A percentile compares a stretch with the other conserved stretches of the same genome.
These are phyloP conservation scores for Dicyrtomina minuta DNA, from an alignment of 2,888 invertebrate species.

Conservation along the genomic window DNA sequence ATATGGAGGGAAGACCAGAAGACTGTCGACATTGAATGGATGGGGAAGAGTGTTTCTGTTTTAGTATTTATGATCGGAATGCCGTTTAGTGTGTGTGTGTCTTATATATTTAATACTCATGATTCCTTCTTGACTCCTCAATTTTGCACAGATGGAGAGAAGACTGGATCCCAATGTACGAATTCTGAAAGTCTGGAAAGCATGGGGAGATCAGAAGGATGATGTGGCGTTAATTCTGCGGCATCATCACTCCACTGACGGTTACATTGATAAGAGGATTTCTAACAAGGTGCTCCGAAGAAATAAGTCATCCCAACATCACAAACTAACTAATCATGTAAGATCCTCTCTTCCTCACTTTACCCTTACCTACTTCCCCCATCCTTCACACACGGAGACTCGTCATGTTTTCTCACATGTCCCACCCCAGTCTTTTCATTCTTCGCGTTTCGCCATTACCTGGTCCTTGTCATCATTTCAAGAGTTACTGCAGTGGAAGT, in stretches of 20 bases:
- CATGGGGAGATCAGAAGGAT: conserved; percentile 73
- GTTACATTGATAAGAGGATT: conserved; percentile 46
- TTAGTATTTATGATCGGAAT: too few relatives aligned
- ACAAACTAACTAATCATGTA: conserved; percentile 39
- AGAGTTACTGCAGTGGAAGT: too few relatives aligned
- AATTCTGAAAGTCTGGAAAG: conserved; percentile 75
- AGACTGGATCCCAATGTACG: conserved; percentile 70
- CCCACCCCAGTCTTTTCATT: too few relatives aligned
- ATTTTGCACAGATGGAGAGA: conserved; percentile 60
- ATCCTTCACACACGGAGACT: too few relatives aligned
- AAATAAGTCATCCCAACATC: conserved; percentile 37
- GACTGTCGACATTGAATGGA: too few relatives aligned
- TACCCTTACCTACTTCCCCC: neutral
- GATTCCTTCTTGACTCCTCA: neutral
- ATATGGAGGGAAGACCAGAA: too few relatives aligned
- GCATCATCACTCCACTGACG: conserved; percentile 40
- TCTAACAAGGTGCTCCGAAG: conserved; percentile 39
- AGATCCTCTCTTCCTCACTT: conserved; percentile 4
- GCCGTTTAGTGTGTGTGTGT: too few relatives aligned
- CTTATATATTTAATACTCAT: too few relatives aligned
- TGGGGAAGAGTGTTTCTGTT: too few relatives aligned
- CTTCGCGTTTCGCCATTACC: too few relatives aligned
- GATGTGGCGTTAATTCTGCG: conserved; percentile 59
- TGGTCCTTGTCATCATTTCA: too few relatives aligned
- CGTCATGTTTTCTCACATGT: too few relatives aligned